Base-by-base conservation (phyloP, 2,888 invertebrate genomes). In the Euclidia mi region DNA sequence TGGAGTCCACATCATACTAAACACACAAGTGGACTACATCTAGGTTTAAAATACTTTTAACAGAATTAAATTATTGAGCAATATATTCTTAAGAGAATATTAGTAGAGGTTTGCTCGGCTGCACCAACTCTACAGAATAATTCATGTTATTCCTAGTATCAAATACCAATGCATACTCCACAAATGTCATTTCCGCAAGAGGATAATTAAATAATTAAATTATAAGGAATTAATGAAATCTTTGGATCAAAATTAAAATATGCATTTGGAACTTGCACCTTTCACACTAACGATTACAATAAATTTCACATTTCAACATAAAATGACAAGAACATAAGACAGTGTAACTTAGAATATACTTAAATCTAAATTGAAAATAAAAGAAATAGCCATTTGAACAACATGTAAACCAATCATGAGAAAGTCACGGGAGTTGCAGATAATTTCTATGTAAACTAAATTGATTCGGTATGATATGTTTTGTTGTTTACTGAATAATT, bases 11-110 rank as follows among this genome's bases (percentile, higher is more conserved):
- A 81, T 79, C 79, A 82, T 84, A 89, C 86, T 87, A 87, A 85
- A 89, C 85, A 88, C 87, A 80, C 78, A 71, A 90, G n/a, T 90
- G 91, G 91, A 91, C 91, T 88, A 90, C 83, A 80, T 84, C 91
- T 92, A 91, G 88, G 81, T 86, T 91, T 89, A 89, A 91, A 92
- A 92, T 91, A 92, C 90, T 88, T 89, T 90, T 84, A 94, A 94
- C 92, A 89, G 90, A 93, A 91, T 89, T 89, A 93, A 92, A 92
- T 90, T 88, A 93, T 94, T 94, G 94, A 94, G 94, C 94, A 94
- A 94, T 91, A 92, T 90, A 93, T 92, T 89, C 92, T 75, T 90
- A 91, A 85, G 87, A 91, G 93, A 93, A 94, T 92, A 92, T 90
- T 64, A 90, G 89, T 92, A 93, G 92, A 94, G 92, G 91, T 91